Evolutionary conservation across 2,888 invertebrate species (phyloP), one percentile per base, ranked within the genome.

Genomic region (Clitarchus hookeri): DNA sequence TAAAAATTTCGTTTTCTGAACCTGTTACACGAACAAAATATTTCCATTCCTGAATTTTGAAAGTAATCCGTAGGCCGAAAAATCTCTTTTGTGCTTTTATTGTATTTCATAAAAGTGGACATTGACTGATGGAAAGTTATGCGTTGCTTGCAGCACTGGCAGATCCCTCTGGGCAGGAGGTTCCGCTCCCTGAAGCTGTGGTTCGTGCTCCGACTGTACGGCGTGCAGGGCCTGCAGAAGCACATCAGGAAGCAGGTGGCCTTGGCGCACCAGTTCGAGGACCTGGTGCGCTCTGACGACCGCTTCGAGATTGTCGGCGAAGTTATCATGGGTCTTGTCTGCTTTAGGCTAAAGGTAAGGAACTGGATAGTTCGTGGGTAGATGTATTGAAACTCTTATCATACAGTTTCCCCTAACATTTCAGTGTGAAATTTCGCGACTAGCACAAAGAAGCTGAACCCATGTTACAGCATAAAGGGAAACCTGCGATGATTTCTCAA

Each of bases 281-380:
- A 94, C 13, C 92, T 97, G 0, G 96, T 99, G 84, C 91, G 92
- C 80, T 90, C 93, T 0, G 98, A 99, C 90, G 92, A 94, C 0
- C 93, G 97, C 85, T 99, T 99, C 91, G 99, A 99, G 92, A 93
- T 99, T 86, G 94, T 96, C 27, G 95, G 96, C 86, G 97, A 98
- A 89, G 98, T 98, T 11, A 93, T 95, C n/a, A 95, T 99, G 94
- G 99, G 98, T 0, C 93, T 99, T 25, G 98, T 99, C 54, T 99
- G 99, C 92, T 99, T 99, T 93, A 94, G 98, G 89, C 91, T 99
- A 23, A 98, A 98, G 93, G 95, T 93, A 90, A 88, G 48, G n/a
- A 11, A 23, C 65, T 16, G 0, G n/a, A 23, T n/a, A 48, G 48
- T 48, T 48, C 36, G 36, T 36, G 36, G 36, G 36, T 4, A 36